Percentiles rank a stretch among this genome's conserved stretches.
Conservation (phyloP, 2,888 invertebrate species). For the Synanthedon andrenaeformis region DNA sequence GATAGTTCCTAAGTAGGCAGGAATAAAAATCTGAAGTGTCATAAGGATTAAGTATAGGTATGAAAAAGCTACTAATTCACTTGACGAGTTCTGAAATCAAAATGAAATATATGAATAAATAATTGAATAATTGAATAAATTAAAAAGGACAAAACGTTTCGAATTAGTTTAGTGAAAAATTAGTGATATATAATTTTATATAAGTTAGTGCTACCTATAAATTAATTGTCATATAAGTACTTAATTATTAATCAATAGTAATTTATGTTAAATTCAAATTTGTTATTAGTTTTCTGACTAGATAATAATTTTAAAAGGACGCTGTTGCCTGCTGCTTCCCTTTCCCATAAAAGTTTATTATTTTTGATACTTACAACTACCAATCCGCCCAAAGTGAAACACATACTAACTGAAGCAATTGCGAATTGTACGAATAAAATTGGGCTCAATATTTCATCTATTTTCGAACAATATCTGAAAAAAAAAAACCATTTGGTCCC, state of each 20-base stretch:
- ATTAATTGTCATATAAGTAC: too few species aligned
- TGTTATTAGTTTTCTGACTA: too few species aligned
- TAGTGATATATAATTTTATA: too few species aligned
- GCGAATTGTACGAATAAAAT: slow-evolving; percentile 1
- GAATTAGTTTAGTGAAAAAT: too few species aligned
- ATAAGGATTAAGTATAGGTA: slow-evolving; percentile 11
- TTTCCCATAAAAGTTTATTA: neutral
- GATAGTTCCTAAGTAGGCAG: slow-evolving; percentile 17
- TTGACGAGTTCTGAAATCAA: neutral
- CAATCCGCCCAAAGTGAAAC: slow-evolving; percentile 1
- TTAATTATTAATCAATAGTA: too few species aligned
- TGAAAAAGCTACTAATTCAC: slow-evolving; percentile 9
- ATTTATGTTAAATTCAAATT: too few species aligned
- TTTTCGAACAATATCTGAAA: neutral
- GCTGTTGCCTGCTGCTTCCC: neutral
- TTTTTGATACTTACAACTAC: neutral
- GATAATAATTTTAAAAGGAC: neutral
- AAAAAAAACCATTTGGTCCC: neutral
- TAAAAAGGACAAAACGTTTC: too few species aligned
- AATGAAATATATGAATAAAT: neutral
- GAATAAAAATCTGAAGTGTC: slow-evolving; percentile 14
- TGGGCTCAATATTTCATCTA: slow-evolving; percentile 1
- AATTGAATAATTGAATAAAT: neutral
- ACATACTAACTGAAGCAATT: slow-evolving; percentile 1
- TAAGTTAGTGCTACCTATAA: too few species aligned